Evolutionary conservation across 1,140 invertebrate genomes (phyloP), one percentile per base, ranked within the genome.

Genomic region (Temnothorax longispinosus): DNA sequence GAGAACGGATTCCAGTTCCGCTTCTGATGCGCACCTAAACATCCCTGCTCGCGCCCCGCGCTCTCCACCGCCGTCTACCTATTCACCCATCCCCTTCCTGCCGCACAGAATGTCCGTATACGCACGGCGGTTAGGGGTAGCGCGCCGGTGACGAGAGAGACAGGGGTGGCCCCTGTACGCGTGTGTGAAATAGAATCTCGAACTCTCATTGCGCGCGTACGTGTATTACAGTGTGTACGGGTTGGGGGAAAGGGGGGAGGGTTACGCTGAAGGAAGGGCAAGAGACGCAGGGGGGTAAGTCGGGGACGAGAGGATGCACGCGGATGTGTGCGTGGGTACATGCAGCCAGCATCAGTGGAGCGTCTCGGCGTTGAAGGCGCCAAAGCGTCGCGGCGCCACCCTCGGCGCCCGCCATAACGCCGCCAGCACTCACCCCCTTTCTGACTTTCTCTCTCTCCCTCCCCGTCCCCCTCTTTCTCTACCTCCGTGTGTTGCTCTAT

Each of bases 371-470:
- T 93, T 85, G 89, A 89, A 93, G 94, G 94, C 94, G 94, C 94
- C 94, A 92, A 92, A 94, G 94, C 93, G 94, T 95, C 94, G 94
- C 94, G 94, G 93, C 94, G 94, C 94, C 93, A 94, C 93, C 93
- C 93, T 92, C 91, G 94, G 94, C 94, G 94, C 94, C 94, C 94
- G 94, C 85, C 94, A 94, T 92, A 90, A 90, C 87, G 94, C 91
- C 94, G 94, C 89, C 89, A 91, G 85, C 58, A 72, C 82, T 86
- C 87, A 84, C 71, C 81, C 64, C 81, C 88, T 75, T 67, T 67
- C 65, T 69, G 60, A 52, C 58, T 85, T 77, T 90, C 86, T 74
- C 74, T 74, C 74, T 84, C 58, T 69, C 77, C 13, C 67, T 56
- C 56, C 21, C 56, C 27, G 27, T 69, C 47, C 13, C 62, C 41